Conservation (phyloP, 2,797 vertebrate species). For the Propithecus perrieri region DNA sequence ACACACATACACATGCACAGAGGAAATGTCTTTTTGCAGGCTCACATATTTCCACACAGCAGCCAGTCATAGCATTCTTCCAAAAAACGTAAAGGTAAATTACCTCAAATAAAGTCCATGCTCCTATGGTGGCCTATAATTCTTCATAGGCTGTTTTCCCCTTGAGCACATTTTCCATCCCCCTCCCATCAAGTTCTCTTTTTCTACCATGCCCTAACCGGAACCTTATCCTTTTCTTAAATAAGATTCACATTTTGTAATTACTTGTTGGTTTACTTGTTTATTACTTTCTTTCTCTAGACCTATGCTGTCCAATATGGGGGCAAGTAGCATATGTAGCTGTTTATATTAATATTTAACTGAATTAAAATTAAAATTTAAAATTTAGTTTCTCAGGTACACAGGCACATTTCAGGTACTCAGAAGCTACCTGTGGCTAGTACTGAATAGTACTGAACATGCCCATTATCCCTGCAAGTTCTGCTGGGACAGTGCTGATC, state of each 20-base stretch:
- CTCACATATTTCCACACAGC: not conserved
- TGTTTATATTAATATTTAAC: constrained; percentile 13
- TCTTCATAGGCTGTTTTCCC: not conserved
- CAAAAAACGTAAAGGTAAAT: not conserved
- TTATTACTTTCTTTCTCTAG: not conserved
- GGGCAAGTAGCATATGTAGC: not conserved
- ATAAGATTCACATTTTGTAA: not conserved
- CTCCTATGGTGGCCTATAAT: not conserved
- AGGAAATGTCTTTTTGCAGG: not conserved
- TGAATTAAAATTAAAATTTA: not conserved
- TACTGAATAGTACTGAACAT: not conserved
- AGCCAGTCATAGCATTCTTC: not conserved
- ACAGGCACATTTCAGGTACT: not conserved
- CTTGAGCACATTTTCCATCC: not conserved
- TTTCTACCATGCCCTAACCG: not conserved
- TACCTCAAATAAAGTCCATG: not conserved
- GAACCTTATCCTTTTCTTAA: not conserved
- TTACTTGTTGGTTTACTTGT: not conserved
- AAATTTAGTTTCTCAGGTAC: not conserved
- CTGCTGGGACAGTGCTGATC: not conserved
- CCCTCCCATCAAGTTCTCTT: not conserved
- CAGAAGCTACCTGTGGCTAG: rapidly evolving
- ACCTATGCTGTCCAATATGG: not conserved
- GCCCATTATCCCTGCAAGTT: not conserved
- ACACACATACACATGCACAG: not conserved